Evolutionary conservation across 2,797 vertebrate species (phyloP).

Genomic region (Manis javanica): DNA sequence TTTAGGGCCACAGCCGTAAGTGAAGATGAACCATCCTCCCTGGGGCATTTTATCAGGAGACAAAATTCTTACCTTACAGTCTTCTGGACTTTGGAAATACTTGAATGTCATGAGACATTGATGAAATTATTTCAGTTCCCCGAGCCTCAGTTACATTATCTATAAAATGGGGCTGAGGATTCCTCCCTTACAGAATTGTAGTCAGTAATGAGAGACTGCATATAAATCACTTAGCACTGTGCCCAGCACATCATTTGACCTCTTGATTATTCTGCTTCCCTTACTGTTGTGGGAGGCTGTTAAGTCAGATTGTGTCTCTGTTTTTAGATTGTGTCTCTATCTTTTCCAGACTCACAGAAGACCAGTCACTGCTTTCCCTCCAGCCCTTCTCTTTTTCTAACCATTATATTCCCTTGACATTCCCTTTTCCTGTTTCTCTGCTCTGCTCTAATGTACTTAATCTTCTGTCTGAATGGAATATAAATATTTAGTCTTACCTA

Average conservation of each 20-base stretch:
- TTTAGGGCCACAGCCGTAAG: background rate
- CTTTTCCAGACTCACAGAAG: background rate
- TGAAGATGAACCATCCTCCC: conserved; percentile 21
- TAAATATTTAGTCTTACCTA: conserved; percentile 42
- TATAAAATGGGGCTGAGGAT: background rate
- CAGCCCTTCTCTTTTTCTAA: background rate
- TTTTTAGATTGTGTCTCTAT: background rate
- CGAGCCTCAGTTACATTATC: background rate
- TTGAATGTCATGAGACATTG: background rate
- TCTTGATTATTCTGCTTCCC: background rate
- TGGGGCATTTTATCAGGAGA: background rate
- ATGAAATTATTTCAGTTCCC: background rate
- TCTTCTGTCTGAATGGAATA: background rate
- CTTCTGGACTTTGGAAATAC: background rate
- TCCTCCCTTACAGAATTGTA: background rate
- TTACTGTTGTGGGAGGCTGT: background rate
- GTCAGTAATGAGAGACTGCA: background rate
- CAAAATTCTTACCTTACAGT: background rate
- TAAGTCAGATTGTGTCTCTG: background rate
- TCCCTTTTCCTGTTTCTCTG: background rate
- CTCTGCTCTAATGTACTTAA: background rate
- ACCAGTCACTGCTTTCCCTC: background rate
- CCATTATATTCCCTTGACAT: background rate
- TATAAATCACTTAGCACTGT: background rate
- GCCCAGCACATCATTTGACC: background rate